Conservation (phyloP, 2,797 vertebrate genomes). For the Balearica regulorum region DNA sequence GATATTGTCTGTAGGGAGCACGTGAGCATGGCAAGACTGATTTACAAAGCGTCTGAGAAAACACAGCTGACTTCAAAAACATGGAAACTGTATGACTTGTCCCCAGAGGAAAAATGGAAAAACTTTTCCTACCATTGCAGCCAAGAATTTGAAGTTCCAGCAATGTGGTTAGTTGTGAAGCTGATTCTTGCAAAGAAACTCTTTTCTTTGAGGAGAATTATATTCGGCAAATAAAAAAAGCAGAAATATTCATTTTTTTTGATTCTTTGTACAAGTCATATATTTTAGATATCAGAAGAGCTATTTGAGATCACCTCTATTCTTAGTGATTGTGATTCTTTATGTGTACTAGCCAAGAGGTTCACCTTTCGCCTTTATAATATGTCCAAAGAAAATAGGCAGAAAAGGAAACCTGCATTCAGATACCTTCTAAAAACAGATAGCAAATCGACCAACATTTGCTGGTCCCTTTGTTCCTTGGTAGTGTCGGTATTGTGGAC, state of each 20-base stretch:
- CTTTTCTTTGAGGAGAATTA: neutral
- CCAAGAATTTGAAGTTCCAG: neutral
- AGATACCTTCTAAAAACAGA: neutral
- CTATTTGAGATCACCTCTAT: neutral
- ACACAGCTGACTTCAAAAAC: neutral
- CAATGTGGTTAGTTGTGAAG: neutral
- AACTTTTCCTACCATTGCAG: neutral
- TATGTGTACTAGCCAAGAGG: neutral
- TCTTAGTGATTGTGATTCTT: neutral
- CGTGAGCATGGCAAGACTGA: neutral
- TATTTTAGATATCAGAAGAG: neutral
- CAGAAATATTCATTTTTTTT: neutral
- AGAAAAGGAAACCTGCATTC: neutral
- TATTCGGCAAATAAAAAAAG: neutral
- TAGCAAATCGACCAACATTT: neutral
- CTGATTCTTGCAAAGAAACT: slow-evolving; percentile 3
- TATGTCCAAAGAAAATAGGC: neutral
- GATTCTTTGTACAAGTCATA: neutral
- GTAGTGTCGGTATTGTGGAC: neutral
- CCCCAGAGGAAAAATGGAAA: neutral
- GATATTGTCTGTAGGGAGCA: neutral
- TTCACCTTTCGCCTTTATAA: neutral
- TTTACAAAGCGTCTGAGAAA: slow-evolving; percentile 17
- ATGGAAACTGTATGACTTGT: neutral
- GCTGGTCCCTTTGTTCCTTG: neutral